Conservation (phyloP, 1,140 invertebrate species). For the Holotrichia oblita region DNA sequence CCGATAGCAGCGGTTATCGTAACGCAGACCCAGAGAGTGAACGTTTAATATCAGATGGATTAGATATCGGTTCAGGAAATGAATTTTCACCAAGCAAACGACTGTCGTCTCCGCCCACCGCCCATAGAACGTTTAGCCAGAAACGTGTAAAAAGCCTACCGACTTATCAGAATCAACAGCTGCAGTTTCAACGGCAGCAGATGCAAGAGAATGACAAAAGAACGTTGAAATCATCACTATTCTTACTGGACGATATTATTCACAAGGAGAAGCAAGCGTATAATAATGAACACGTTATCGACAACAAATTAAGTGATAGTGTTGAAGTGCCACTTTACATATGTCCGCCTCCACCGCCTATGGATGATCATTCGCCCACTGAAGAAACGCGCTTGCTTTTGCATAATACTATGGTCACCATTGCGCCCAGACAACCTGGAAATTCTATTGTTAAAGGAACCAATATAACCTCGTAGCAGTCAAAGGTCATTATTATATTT, state of each 20-base stretch:
- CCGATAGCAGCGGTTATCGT: constrained; percentile 66
- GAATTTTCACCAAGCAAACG: constrained; percentile 62
- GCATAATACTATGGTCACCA: constrained; percentile 50
- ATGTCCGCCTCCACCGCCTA: constrained; percentile 63
- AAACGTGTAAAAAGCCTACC: constrained; percentile 62
- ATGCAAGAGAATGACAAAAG: constrained; percentile 32
- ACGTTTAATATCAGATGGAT: constrained; percentile 73
- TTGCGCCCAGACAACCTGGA: constrained; percentile 48
- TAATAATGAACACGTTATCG: constrained; percentile 61
- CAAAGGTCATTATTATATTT: constrained; percentile 52
- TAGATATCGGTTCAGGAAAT: constrained; percentile 55
- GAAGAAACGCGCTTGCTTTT: constrained; percentile 65
- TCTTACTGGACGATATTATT: constrained; percentile 58
- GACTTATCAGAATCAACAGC: constrained; percentile 58
- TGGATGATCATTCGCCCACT: constrained; percentile 65
- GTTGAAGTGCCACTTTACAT: constrained; percentile 62
- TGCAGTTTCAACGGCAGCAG: constrained; percentile 35
- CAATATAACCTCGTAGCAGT: constrained; percentile 60
- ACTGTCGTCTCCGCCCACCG: constrained; percentile 58
- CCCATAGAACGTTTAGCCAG: constrained; percentile 61
- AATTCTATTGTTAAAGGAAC: constrained; percentile 52
- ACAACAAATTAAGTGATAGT: constrained; percentile 57
- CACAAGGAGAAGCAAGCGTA: constrained; percentile 63
- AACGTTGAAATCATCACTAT: constrained; percentile 54
- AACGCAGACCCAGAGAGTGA: constrained; percentile 78